phyloP scores from a whole-genome alignment of 2,113 vertebrate species.

The Oryzias woworae region DNA sequence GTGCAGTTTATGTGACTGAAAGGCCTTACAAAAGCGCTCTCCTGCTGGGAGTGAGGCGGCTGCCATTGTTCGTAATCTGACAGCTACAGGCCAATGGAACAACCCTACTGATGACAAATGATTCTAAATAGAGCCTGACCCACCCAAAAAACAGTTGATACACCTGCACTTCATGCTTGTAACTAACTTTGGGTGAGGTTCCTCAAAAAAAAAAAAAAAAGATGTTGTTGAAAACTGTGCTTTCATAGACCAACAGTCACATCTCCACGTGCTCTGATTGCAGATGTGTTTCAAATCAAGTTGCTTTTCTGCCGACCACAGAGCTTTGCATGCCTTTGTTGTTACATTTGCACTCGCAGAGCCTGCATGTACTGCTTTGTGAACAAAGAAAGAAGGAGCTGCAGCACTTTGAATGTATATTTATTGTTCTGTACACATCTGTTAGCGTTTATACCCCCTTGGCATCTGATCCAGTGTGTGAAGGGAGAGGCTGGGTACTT shows the following conservation, averaged over 20 bases:
- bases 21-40: slow-evolving; percentile 65
- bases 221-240: slow-evolving; percentile 4
- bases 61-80: slow-evolving; percentile 68
- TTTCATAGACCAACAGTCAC: slow-evolving; percentile 32
- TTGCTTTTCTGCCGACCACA: slow-evolving; percentile 31
- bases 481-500: slow-evolving; percentile 17
- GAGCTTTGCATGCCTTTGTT: slow-evolving; percentile 43
- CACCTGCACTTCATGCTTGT: slow-evolving; percentile 23
- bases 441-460: slow-evolving; percentile 45
- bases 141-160: slow-evolving; percentile 24
- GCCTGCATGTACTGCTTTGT: slow-evolving; percentile 7
- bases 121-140: slow-evolving; percentile 30
- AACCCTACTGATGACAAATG: slow-evolving; percentile 58
- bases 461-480: slow-evolving; percentile 26
- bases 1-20: slow-evolving; percentile 61
- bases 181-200: slow-evolving; percentile 28
- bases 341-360: slow-evolving; percentile 40
- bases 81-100: slow-evolving; percentile 44
- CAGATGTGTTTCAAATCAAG: slow-evolving; percentile 52
- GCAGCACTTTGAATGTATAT: slow-evolving; percentile 37
- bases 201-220: too few relatives aligned
- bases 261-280: slow-evolving; percentile 42
- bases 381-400: slow-evolving; percentile 21
- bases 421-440: slow-evolving; percentile 40
- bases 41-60: slow-evolving; percentile 54